phyloP scores from a whole-genome alignment of 2,888 invertebrate species.

The Mesochorus sp. region DNA sequence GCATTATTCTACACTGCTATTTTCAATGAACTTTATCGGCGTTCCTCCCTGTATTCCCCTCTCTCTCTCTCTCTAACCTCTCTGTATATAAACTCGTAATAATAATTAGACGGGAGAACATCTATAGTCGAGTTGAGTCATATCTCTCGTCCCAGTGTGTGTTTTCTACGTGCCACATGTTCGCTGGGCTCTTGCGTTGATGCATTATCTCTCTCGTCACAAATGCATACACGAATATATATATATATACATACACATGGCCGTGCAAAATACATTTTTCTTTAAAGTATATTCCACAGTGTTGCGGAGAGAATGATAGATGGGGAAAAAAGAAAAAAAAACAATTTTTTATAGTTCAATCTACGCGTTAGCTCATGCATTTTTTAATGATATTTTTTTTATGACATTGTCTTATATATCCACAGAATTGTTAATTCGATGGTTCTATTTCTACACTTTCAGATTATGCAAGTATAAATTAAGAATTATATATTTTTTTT shows the following conservation, averaged over 20 bases:
- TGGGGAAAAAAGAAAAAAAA: neutral
- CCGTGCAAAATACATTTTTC: neutral
- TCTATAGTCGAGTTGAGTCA: conserved; percentile 48
- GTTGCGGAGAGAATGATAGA: neutral
- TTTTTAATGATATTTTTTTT: conserved; percentile 28
- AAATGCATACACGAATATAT: neutral
- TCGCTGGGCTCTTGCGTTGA: conserved; percentile 17
- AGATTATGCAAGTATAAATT: neutral
- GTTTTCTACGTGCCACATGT: conserved; percentile 20
- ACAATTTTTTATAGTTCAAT: neutral
- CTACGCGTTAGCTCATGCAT: neutral
- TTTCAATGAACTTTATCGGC: conserved; percentile 52
- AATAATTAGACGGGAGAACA: conserved; percentile 56
- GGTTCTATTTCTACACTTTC: neutral
- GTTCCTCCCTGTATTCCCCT: conserved; percentile 27
- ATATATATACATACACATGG: neutral
- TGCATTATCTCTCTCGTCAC: conserved; percentile 29
- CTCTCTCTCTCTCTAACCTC: conserved; percentile 7
- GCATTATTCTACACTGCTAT: conserved; percentile 28
- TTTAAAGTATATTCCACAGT: neutral
- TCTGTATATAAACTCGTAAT: conserved; percentile 45
- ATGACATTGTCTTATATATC: neutral
- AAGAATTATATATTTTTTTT: neutral
- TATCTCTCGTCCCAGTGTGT: conserved; percentile 31
- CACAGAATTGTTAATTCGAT: conserved; percentile 15